Evolutionary conservation across 2,888 invertebrate species (phyloP), one percentile per base, ranked within the genome.

Genomic region (Oxycera nigricornis): DNA sequence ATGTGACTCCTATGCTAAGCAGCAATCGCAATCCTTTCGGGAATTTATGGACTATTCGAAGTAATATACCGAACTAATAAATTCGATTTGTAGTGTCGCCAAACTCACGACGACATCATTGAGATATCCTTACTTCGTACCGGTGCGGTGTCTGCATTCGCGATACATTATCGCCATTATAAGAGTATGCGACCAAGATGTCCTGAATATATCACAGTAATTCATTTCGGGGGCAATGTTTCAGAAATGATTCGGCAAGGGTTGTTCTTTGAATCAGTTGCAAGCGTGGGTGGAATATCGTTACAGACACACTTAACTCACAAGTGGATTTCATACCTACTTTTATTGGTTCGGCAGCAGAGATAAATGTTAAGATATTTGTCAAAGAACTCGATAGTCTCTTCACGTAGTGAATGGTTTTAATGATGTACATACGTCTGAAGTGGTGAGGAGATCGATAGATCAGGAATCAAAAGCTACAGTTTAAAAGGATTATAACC

Each of bases 41-140:
- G 17, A 31, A 61, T 61, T 61, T 31, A 61, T 61, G 61, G 61
- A 28, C 61, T 59, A 59, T 59, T 28, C 46, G 4, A 59, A 59
- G 59, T 59, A 59, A 59, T 59, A 59, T 28, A 46, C 46, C 46
- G 46, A 46, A 46, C 46, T 46, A 61, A 61, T 61, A 61, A 61
- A 61, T 61, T 61, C 61, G 61, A 30, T 61, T 31, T 31, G 61
- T 31, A 61, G 61, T 61, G 31, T 31, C 30, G 35, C 31, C 61
- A 11, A 57, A 55, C 24, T 9, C 30, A 3, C 26, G 28, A 59
- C 30, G 59, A 31, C n/a, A 31, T 31, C n/a, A 61, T 30, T 61
- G 31, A 61, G 61, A 31, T 61, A 61, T 61, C 46, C 46, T 46
- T 46, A 46, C 46, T n/a, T 17, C 3, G 46, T 46, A 11, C 46